These are phyloP conservation scores for Tapirus indicus DNA, from an alignment of 2,797 vertebrate species.

Conservation along the genomic window DNA sequence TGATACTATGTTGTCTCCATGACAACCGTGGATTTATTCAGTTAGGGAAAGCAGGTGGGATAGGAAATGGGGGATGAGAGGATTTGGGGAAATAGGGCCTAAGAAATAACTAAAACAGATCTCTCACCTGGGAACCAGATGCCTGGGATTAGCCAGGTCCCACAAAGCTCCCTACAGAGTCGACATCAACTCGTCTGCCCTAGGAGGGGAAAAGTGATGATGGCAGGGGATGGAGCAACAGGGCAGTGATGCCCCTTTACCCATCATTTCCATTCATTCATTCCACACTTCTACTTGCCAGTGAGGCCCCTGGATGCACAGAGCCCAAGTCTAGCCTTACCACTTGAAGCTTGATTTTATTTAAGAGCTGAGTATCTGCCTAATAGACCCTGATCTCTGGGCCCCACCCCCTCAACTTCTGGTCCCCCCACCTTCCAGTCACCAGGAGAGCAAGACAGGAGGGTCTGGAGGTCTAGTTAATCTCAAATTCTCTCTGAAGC, in stretches of 20 bases:
- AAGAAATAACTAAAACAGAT: conserved; percentile 60
- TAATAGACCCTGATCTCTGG: not conserved
- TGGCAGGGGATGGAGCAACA: not conserved
- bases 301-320: not conserved
- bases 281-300: not conserved
- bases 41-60: conserved; percentile 75
- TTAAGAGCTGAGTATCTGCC: not conserved
- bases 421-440: not conserved
- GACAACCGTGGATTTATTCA: conserved; percentile 84
- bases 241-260: not conserved
- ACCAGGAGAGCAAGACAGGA: not conserved
- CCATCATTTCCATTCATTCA: not conserved
- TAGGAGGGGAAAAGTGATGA: not conserved
- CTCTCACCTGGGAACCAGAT: conserved; percentile 51
- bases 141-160: conserved; percentile 56
- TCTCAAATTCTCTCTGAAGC: conserved; percentile 38
- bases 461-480: not conserved
- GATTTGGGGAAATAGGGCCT: conserved; percentile 59
- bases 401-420: not conserved
- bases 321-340: not conserved
- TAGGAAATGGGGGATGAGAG: conserved; percentile 62
- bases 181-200: not conserved
- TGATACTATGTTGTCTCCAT: conserved; percentile 83
- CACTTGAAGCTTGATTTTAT: not conserved
- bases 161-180: not conserved